Evolutionary conservation across 2,113 vertebrate genomes (phyloP), one percentile per base, ranked within the genome.

Genomic region (Xenus cinereus): DNA sequence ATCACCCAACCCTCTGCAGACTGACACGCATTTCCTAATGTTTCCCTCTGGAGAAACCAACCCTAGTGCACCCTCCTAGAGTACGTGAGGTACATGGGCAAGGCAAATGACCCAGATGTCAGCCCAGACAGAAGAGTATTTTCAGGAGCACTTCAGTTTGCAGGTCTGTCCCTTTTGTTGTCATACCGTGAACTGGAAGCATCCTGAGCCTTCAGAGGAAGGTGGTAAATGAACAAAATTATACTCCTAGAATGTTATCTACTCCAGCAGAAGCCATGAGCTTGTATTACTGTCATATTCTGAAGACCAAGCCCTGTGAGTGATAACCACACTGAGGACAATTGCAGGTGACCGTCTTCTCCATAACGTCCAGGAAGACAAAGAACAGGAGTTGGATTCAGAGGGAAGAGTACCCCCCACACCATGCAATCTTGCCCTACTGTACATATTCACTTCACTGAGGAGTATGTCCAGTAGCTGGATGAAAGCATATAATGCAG

Each of bases 1-100:
- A 91, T 96, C 94, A 94, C 72, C 27, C 84, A 78, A 12, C 13
- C 17, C 56, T 82, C 57, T 69, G 45, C 57, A 91, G 80, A 57
- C 0, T 0, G 12, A 41, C 4, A 3, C 4, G 1, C 45, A 45
- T 43, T 90, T 95, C 43, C 53, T 83, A 66, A 60, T 66, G 7
- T 51, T 85, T 28, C 22, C 37, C 26, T 81, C 62, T 74, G 45
- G 35, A 94, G 56, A 67, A 89, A 72, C 18, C 23, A 30, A 54
- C 67, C 60, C 63, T 16, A 51, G 72, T 54, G 50, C 37, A 46
- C 19, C 15, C n/a, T 51, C 35, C 82, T 46, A 51, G 16, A 75
- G 14, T 20, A 12, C 6, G 14, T 51, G 46, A 71, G 56, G 54
- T 81, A 35, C 33, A 5, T 15, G 1, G 10, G 43, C 56, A 78